Evolutionary conservation across 2,888 invertebrate species (phyloP).

Genomic region (Athalia circularis): DNA sequence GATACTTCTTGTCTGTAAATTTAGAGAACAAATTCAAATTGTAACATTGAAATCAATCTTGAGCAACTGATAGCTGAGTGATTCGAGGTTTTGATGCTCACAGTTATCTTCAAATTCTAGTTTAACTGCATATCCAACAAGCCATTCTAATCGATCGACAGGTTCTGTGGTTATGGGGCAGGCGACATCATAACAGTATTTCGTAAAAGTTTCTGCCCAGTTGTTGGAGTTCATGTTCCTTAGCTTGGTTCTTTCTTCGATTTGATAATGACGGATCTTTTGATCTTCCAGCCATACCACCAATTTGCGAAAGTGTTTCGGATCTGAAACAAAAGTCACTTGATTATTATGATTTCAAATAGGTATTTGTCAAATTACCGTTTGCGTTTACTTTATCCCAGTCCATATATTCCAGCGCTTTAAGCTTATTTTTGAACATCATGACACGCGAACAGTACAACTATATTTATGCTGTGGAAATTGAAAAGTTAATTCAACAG

Average conservation of each 20-base stretch:
- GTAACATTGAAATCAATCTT: background rate
- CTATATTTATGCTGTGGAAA: background rate
- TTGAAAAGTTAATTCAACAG: background rate
- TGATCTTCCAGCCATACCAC: constrained; percentile 95
- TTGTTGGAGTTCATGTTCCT: constrained; percentile 80
- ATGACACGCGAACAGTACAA: constrained; percentile 55
- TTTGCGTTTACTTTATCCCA: constrained; percentile 83
- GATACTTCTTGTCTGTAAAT: constrained; percentile 81
- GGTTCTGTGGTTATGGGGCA: constrained; percentile 81
- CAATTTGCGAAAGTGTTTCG: constrained; percentile 85
- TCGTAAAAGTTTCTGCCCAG: constrained; percentile 84
- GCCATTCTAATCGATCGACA: constrained; percentile 88
- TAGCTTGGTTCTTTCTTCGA: constrained; percentile 86
- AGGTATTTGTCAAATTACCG: constrained; percentile 75
- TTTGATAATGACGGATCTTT: constrained; percentile 91
- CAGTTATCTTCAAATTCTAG: constrained; percentile 89
- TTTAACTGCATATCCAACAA: constrained; percentile 88
- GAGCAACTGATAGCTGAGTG: background rate
- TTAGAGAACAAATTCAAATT: background rate
- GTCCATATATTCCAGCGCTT: constrained; percentile 86
- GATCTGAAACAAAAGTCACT: constrained; percentile 79
- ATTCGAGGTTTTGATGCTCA: constrained; percentile 68
- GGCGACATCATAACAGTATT: constrained; percentile 85
- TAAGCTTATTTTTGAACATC: constrained; percentile 87
- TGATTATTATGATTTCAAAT: background rate